Conservation (phyloP, 1,140 invertebrate genomes). For the Mya arenaria region DNA sequence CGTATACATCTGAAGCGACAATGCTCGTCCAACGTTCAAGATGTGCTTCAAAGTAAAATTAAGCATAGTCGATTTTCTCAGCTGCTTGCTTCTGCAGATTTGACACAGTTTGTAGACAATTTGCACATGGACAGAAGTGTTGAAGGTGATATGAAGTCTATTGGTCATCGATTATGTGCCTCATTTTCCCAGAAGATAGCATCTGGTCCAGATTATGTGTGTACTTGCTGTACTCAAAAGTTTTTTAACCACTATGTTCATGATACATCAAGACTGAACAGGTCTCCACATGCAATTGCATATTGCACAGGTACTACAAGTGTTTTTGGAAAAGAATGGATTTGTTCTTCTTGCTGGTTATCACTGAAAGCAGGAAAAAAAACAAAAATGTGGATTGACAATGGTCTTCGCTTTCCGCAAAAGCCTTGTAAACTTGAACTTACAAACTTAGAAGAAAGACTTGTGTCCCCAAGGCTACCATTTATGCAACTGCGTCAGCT, state of each 20-base stretch:
- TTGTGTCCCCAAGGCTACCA: slow-evolving; percentile 46
- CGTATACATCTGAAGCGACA: too few species aligned
- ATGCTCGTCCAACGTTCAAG: too few species aligned
- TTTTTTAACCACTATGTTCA: slow-evolving; percentile 35
- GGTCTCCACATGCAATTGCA: background rate
- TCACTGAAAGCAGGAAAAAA: too few species aligned
- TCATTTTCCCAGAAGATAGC: too few species aligned
- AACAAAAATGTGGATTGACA: slow-evolving; percentile 40
- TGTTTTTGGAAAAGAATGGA: background rate
- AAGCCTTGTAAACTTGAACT: slow-evolving; percentile 49
- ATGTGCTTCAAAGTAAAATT: too few species aligned
- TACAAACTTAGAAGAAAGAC: slow-evolving; percentile 28
- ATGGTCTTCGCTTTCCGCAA: slow-evolving; percentile 55
- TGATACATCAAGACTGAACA: background rate
- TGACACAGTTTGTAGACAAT: too few species aligned
- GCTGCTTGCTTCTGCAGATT: too few species aligned
- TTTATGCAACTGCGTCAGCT: slow-evolving; percentile 62
- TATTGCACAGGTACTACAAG: background rate
- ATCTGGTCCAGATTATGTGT: slow-evolving; percentile 7
- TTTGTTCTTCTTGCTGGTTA: background rate
- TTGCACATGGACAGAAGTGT: too few species aligned
- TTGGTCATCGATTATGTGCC: too few species aligned
- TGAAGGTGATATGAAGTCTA: too few species aligned
- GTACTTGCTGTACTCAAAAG: slow-evolving; percentile 33
- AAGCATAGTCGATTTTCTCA: too few species aligned